Evolutionary conservation across 2,113 vertebrate genomes (phyloP).

Genomic region (Dolichotis patagonum): DNA sequence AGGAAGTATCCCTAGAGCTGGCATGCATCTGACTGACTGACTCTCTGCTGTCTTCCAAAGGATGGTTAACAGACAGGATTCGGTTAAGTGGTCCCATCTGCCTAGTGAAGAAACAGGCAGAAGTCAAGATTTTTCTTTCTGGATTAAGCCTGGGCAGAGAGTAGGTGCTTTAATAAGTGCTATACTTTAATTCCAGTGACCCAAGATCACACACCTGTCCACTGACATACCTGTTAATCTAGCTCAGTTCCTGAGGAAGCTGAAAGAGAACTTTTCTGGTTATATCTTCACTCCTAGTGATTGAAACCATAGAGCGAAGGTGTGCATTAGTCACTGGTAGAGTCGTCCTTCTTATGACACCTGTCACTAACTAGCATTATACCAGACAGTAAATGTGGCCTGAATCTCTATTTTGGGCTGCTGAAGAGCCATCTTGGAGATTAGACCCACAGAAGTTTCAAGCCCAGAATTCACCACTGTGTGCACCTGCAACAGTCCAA

Average conservation of each 20-base stretch:
- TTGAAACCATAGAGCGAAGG: constrained; percentile 36
- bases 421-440: not conserved
- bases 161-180: constrained; percentile 25
- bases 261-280: not conserved
- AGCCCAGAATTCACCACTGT: not conserved
- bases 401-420: constrained; percentile 2
- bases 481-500: not conserved
- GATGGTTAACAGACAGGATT: not conserved
- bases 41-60: not conserved
- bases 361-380: not conserved
- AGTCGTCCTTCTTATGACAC: not conserved
- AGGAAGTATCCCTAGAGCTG: not conserved
- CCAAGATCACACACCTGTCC: not conserved
- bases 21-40: not conserved
- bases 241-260: not conserved
- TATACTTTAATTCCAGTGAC: not conserved
- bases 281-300: not conserved
- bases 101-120: constrained; percentile 8
- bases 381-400: not conserved
- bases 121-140: constrained; percentile 23
- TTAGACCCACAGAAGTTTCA: not conserved
- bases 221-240: constrained; percentile 9
- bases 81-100: constrained; percentile 10
- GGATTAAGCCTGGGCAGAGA: constrained; percentile 4
- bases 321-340: not conserved